Conservation (phyloP, 2,113 vertebrate species). For the Salvelinus namaycush region DNA sequence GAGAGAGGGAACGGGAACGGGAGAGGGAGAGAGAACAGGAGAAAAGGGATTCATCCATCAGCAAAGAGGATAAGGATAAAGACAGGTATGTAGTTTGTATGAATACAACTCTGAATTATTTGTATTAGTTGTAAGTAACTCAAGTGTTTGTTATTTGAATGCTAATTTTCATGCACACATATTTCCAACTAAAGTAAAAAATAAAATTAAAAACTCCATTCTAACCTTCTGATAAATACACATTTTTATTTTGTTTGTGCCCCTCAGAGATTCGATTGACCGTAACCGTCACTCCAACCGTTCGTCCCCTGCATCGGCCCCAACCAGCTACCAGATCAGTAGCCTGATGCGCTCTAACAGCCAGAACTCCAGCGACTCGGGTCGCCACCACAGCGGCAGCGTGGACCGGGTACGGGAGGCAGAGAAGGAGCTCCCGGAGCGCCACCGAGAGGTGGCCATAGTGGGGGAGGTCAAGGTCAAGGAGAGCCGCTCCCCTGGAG, state of each 20-base stretch:
- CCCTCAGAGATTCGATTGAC: slow-evolving; percentile 85
- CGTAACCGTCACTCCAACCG: slow-evolving; percentile 89
- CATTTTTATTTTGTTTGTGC: slow-evolving; percentile 8
- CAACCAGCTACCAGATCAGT: slow-evolving; percentile 85
- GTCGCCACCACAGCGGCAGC: slow-evolving; percentile 78
- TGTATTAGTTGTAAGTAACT: background rate
- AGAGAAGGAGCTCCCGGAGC: slow-evolving; percentile 83
- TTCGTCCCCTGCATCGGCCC: slow-evolving; percentile 87
- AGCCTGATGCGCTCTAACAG: slow-evolving; percentile 89
- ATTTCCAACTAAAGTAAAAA: background rate
- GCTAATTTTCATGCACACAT: background rate
- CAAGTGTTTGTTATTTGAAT: background rate
- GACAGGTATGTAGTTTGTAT: slow-evolving; percentile 80
- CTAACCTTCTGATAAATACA: background rate
- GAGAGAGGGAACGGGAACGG: slow-evolving; percentile 63
- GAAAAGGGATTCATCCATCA: slow-evolving; percentile 81
- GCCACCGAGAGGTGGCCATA: slow-evolving; percentile 79
- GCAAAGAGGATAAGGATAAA: slow-evolving; percentile 89
- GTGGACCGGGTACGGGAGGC: slow-evolving; percentile 78
- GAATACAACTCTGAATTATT: background rate
- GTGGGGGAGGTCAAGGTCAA: slow-evolving; percentile 85
- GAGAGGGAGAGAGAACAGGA: slow-evolving; percentile 55
- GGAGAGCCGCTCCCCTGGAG: slow-evolving; percentile 84
- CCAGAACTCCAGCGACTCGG: slow-evolving; percentile 82
- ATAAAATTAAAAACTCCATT: too few species aligned